Conservation (phyloP, 1,140 invertebrate species). For the Drosophila watanabei region DNA sequence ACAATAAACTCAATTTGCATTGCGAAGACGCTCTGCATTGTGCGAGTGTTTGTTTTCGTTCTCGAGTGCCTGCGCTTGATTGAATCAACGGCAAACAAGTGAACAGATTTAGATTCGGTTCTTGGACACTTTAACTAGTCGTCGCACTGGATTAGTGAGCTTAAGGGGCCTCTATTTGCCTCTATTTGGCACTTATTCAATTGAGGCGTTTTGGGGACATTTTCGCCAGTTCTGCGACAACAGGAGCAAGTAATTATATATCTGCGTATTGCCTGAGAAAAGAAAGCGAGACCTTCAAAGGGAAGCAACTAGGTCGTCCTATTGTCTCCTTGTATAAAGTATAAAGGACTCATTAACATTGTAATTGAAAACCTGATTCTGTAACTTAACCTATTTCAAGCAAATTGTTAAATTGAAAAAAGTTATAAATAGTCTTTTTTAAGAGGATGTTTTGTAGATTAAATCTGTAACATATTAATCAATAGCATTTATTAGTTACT, state of each 20-base stretch:
- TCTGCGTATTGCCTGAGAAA: constrained; percentile 3
- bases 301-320: constrained; percentile 39
- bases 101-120: constrained; percentile 67
- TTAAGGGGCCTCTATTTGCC: constrained; percentile 36
- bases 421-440: too few relatives aligned
- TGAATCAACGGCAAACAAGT: constrained; percentile 70
- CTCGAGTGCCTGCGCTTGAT: constrained; percentile 48
- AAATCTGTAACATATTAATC: neutral
- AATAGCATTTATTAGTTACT: too few relatives aligned
- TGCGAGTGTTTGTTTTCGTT: constrained; percentile 21
- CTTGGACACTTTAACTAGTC: constrained; percentile 74
- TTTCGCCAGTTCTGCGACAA: constrained; percentile 8
- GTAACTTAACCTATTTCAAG: too few relatives aligned
- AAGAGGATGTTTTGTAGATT: neutral
- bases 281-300: constrained; percentile 45
- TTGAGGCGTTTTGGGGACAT: constrained; percentile 48
- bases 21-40: constrained; percentile 26
- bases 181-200: constrained; percentile 68
- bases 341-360: too few relatives aligned
- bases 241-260: constrained; percentile 37
- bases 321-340: neutral
- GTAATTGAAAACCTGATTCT: neutral
- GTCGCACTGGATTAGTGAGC: constrained; percentile 47
- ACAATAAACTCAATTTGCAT: constrained; percentile 77
- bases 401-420: neutral